Evolutionary conservation across 2,797 vertebrate genomes (phyloP).

Genomic region (Buceros bicornis): DNA sequence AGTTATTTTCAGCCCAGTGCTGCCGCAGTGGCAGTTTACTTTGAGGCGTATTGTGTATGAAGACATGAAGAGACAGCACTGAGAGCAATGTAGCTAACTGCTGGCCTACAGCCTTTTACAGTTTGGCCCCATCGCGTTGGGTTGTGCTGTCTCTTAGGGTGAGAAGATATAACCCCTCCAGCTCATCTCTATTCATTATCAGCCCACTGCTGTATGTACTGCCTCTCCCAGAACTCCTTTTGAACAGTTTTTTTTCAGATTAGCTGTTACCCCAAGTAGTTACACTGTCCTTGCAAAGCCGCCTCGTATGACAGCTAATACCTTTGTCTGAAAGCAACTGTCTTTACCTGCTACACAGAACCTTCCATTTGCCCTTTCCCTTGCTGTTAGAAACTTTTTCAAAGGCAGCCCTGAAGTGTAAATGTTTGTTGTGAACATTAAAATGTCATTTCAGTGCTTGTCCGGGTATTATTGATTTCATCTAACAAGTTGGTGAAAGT

Average conservation of each 20-base stretch:
- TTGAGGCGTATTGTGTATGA: background rate
- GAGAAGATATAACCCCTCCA: background rate
- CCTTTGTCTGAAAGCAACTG: background rate
- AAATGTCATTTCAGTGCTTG: conserved; percentile 74
- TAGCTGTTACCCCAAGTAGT: background rate
- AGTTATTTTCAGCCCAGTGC: background rate
- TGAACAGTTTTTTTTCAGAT: background rate
- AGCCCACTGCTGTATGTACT: background rate
- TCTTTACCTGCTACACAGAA: background rate
- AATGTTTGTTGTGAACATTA: conserved; percentile 71
- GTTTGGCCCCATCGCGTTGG: background rate
- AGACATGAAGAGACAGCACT: background rate
- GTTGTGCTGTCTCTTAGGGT: rapidly evolving
- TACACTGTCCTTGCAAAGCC: background rate
- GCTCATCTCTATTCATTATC: background rate
- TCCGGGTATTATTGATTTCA: conserved; percentile 77
- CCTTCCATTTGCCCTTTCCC: background rate
- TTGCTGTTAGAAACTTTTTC: conserved; percentile 43
- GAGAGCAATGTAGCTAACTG: background rate
- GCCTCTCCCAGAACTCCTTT: background rate
- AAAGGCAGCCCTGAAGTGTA: conserved; percentile 57
- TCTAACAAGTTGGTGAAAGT: conserved; percentile 75
- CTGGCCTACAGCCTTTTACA: background rate
- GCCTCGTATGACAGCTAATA: background rate
- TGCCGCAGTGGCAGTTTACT: background rate